Conservation (phyloP, 2,797 vertebrate species). For the Melanotaenia pygmaea region DNA sequence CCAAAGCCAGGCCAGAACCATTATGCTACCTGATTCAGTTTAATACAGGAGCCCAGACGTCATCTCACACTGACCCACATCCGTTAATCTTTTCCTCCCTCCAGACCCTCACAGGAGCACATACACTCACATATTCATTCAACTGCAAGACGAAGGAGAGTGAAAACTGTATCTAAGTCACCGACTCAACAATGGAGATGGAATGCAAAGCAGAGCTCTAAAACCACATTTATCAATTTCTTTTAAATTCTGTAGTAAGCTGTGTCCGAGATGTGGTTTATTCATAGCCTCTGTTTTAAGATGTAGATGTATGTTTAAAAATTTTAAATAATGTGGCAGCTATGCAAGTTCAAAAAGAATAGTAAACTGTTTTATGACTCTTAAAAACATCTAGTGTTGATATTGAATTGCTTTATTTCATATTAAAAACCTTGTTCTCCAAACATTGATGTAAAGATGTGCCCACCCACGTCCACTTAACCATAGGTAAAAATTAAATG, state of each 20-base stretch:
- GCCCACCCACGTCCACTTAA: neutral
- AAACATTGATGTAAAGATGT: neutral
- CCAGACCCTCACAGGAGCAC: neutral
- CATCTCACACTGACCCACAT: constrained; percentile 43
- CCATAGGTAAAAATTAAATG: neutral
- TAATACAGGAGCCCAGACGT: constrained; percentile 8
- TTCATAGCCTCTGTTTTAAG: neutral
- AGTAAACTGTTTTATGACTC: neutral
- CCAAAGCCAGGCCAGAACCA: constrained; percentile 40
- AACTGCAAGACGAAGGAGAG: neutral
- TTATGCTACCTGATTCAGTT: constrained; percentile 9
- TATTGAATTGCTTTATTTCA: neutral
- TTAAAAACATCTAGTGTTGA: neutral
- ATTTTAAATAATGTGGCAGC: no score
- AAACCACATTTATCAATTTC: neutral
- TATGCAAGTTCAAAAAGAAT: neutral
- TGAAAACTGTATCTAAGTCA: constrained; percentile 7
- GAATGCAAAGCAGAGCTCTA: constrained; percentile 24
- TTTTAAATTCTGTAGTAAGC: no score
- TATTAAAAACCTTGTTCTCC: no score
- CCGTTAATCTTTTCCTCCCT: neutral
- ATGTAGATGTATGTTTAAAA: neutral
- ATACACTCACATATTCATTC: neutral
- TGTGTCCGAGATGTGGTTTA: no score
- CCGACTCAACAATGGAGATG: neutral